Evolutionary conservation across 2,797 vertebrate species (phyloP).

Genomic region (Adelosebastes latens): DNA sequence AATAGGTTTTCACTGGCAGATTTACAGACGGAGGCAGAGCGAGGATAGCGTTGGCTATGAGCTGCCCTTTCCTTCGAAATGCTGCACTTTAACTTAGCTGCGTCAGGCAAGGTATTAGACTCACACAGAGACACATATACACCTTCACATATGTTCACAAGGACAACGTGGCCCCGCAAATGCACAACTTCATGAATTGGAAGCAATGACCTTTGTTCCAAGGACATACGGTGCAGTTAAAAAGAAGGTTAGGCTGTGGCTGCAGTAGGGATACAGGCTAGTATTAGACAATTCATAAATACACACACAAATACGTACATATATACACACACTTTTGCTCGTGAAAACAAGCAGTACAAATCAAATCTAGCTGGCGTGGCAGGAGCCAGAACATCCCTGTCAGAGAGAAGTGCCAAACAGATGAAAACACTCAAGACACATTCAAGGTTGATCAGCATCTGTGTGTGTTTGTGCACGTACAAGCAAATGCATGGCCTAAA

Average conservation of each 20-base stretch:
- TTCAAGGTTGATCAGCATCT: slow-evolving; percentile 9
- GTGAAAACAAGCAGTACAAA: not conserved
- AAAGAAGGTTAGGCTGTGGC: slow-evolving; percentile 8
- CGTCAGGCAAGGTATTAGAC: slow-evolving; percentile 35
- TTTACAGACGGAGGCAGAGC: slow-evolving; percentile 68
- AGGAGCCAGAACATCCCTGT: slow-evolving; percentile 33
- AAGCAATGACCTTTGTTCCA: slow-evolving; percentile 23
- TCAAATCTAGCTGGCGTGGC: slow-evolving; percentile 19
- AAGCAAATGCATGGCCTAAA: slow-evolving; percentile 7
- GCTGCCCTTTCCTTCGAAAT: slow-evolving; percentile 69
- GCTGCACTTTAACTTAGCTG: slow-evolving; percentile 65
- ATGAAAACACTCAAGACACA: slow-evolving; percentile 19
- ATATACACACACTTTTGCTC: not conserved
- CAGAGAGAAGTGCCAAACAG: slow-evolving; percentile 33
- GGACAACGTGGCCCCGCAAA: not conserved
- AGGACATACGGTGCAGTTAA: slow-evolving; percentile 9
- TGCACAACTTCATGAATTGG: slow-evolving; percentile 19
- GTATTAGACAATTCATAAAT: not conserved
- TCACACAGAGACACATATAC: slow-evolving; percentile 7
- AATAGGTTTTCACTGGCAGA: slow-evolving; percentile 77
- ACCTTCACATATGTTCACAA: not conserved
- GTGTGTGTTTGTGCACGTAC: slow-evolving; percentile 1
- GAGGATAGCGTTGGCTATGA: slow-evolving; percentile 47
- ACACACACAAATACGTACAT: not conserved
- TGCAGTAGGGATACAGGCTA: not conserved